Percentiles rank a stretch among this genome's conserved stretches.
Evolutionary conservation across 2,888 invertebrate species (phyloP).

Genomic region (Dasysyrphus albostriatus): DNA sequence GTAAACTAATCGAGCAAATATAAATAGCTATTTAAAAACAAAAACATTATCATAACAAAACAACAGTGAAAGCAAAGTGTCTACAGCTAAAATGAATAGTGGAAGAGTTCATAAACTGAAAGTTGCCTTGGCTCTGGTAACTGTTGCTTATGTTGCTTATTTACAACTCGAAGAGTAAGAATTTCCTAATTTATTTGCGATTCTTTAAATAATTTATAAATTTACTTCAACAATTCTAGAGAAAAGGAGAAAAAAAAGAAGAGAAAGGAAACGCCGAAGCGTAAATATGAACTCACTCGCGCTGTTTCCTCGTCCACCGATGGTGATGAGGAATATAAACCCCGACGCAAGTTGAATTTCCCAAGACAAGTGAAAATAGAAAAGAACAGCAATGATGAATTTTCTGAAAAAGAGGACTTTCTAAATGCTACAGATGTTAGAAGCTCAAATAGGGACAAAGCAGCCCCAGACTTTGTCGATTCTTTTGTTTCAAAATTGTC

Average conservation of each 20-base stretch:
- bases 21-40: neutral
- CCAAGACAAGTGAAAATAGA: neutral
- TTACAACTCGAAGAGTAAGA: neutral
- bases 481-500: slow-evolving; percentile 14
- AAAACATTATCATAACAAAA: neutral
- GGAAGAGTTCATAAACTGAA: neutral
- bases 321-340: neutral
- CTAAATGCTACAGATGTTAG: neutral
- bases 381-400: neutral
- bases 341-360: neutral
- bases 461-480: neutral
- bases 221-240: neutral
- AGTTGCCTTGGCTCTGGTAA: neutral
- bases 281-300: neutral
- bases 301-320: neutral
- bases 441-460: neutral
- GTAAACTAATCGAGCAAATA: too few species aligned
- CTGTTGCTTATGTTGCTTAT: slow-evolving; percentile 13
- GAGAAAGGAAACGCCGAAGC: neutral
- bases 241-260: slow-evolving; percentile 8
- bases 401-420: neutral
- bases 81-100: neutral
- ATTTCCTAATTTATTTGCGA: neutral
- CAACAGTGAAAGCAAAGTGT: neutral
- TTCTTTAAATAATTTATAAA: neutral